phyloP scores from a whole-genome alignment of 2,888 invertebrate genomes.

The Xestobium rufovillosum region DNA sequence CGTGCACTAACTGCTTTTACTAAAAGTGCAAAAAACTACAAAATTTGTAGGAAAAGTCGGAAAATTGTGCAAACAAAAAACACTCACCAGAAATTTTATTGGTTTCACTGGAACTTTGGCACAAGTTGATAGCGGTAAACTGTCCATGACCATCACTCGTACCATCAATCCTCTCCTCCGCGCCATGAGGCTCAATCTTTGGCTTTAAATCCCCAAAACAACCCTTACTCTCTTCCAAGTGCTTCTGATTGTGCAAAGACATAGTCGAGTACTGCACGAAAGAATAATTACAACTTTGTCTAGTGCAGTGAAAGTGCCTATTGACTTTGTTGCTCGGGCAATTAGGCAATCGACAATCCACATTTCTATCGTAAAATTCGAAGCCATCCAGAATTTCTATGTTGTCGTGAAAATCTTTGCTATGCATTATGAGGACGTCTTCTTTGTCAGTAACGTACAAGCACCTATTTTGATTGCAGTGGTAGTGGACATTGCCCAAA shows the following conservation, averaged over 20 bases:
- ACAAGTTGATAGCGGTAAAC: constrained; percentile 37
- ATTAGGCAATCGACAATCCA: constrained; percentile 59
- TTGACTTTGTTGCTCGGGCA: constrained; percentile 65
- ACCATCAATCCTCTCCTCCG: constrained; percentile 22
- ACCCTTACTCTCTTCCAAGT: constrained; percentile 39
- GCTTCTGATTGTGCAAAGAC: constrained; percentile 64
- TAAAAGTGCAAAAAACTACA: too few relatives aligned
- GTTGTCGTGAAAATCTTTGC: constrained; percentile 79
- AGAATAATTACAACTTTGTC: constrained; percentile 62
- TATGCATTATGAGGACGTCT: constrained; percentile 71
- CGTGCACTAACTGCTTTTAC: too few relatives aligned
- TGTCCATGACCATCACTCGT: constrained; percentile 24
- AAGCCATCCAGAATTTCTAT: constrained; percentile 78
- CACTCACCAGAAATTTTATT: constrained; percentile 40
- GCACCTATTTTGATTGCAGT: constrained; percentile 76
- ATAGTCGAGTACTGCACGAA: constrained; percentile 69
- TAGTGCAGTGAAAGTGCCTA: constrained; percentile 69
- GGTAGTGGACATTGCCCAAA: constrained; percentile 67
- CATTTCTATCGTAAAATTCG: constrained; percentile 70
- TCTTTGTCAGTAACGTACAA: constrained; percentile 76
- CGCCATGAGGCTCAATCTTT: constrained; percentile 30
- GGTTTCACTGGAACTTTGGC: constrained; percentile 28
- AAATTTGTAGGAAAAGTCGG: too few relatives aligned
- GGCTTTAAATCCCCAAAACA: constrained; percentile 18
- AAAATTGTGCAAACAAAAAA: too few relatives aligned